These are phyloP conservation scores for Pogoniulus pusillus DNA, from an alignment of 2,797 vertebrate genomes.

Conservation along the genomic window DNA sequence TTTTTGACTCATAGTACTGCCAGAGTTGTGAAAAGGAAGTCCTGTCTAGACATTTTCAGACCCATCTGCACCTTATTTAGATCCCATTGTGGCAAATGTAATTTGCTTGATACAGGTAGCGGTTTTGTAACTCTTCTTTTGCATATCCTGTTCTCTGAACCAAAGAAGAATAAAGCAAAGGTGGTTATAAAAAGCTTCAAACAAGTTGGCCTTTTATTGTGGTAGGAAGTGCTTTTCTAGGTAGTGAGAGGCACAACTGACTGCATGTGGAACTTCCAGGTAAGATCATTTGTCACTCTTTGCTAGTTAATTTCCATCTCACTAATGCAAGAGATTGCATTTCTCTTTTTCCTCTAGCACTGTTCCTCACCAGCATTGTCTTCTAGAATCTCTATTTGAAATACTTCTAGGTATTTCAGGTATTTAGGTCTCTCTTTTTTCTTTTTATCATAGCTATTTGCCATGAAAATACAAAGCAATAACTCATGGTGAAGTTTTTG, in stretches of 20 bases:
- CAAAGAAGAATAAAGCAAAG: not conserved
- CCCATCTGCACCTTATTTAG: not conserved
- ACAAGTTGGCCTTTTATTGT: not conserved
- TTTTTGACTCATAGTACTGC: not conserved
- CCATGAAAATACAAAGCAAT: not conserved
- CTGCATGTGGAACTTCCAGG: not conserved
- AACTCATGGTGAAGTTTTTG: not conserved
- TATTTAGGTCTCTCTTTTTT: not conserved
- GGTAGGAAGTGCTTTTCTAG: not conserved
- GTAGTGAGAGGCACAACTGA: not conserved
- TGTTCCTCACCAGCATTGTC: not conserved
- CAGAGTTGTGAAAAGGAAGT: slow-evolving; percentile 29
- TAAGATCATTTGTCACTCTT: not conserved
- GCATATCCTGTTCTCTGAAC: slow-evolving; percentile 26
- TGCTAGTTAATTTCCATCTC: not conserved
- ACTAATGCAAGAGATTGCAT: not conserved
- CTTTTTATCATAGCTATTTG: not conserved
- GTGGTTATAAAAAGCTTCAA: not conserved
- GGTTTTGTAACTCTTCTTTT: not conserved
- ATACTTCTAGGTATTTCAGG: no score
- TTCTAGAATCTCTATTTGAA: not conserved
- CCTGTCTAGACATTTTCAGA: slow-evolving; percentile 5
- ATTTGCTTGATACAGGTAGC: slow-evolving; percentile 1
- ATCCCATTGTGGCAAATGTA: not conserved
- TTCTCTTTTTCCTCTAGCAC: not conserved